phyloP scores from a whole-genome alignment of 2,797 vertebrate species.

The Sarcoramphus papa region DNA sequence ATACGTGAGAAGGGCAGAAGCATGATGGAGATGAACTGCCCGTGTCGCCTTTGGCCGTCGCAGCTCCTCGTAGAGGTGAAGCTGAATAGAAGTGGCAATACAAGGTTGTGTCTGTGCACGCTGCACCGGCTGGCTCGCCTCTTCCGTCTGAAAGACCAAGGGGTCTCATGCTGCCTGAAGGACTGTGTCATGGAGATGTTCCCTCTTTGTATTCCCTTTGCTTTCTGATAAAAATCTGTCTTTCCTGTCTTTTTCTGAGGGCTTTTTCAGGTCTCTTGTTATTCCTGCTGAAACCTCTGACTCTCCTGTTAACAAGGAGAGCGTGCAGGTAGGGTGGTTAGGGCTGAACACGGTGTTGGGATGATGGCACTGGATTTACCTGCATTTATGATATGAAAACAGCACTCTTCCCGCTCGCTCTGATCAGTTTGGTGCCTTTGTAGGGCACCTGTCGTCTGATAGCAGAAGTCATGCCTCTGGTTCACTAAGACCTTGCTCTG shows the following conservation, averaged over 20 bases:
- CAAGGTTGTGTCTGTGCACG: background rate
- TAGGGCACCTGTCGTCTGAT: background rate
- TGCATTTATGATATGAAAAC: background rate
- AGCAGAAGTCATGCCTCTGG: background rate
- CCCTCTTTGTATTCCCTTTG: background rate
- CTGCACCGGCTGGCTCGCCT: fast-evolving
- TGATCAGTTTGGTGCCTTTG: background rate
- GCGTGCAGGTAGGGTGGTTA: fast-evolving
- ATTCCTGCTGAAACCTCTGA: background rate
- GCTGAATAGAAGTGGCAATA: background rate
- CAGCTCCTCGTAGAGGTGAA: background rate
- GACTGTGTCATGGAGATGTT: background rate
- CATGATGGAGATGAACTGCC: background rate
- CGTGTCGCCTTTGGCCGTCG: fast-evolving
- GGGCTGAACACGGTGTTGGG: background rate
- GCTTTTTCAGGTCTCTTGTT: background rate
- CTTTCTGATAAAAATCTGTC: background rate
- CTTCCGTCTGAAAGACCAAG: background rate
- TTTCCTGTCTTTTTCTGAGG: too few species aligned
- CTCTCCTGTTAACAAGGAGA: background rate
- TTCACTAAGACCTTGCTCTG: background rate
- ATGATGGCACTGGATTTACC: background rate
- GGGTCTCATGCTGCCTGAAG: background rate
- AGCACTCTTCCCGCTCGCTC: background rate
- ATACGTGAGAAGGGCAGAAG: background rate